Conservation (phyloP, 2,797 vertebrate genomes). For the Ambastaia sidthimunki region DNA sequence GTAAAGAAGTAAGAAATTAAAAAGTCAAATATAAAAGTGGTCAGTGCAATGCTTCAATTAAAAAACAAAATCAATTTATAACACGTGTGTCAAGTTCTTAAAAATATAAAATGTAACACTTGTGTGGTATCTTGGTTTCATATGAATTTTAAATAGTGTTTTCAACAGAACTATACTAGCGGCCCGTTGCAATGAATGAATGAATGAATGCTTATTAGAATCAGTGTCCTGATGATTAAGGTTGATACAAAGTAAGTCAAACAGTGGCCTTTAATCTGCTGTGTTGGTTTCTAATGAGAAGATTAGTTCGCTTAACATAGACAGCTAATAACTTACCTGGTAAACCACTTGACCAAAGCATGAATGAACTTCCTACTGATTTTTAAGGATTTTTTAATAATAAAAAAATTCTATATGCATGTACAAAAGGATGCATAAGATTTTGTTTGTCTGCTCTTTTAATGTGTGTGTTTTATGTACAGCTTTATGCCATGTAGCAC, state of each 20-base stretch:
- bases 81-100: no score
- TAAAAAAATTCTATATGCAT: neutral
- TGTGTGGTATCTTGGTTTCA: no score
- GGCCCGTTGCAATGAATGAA: neutral
- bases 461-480: neutral
- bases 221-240: neutral
- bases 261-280: neutral
- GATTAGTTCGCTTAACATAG: constrained; percentile 46
- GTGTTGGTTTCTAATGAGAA: constrained; percentile 37
- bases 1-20: no score
- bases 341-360: constrained; percentile 21
- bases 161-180: no score
- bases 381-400: constrained; percentile 2
- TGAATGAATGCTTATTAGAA: neutral
- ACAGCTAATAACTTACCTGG: constrained; percentile 35
- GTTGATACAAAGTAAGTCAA: neutral
- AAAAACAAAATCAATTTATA: no score
- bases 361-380: constrained; percentile 33
- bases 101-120: no score
- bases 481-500: no score
- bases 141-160: no score
- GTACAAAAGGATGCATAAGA: neutral
- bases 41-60: no score
- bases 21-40: no score
- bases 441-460: neutral